phyloP scores from a whole-genome alignment of 2,797 vertebrate species.

The Eospalax fontanierii region DNA sequence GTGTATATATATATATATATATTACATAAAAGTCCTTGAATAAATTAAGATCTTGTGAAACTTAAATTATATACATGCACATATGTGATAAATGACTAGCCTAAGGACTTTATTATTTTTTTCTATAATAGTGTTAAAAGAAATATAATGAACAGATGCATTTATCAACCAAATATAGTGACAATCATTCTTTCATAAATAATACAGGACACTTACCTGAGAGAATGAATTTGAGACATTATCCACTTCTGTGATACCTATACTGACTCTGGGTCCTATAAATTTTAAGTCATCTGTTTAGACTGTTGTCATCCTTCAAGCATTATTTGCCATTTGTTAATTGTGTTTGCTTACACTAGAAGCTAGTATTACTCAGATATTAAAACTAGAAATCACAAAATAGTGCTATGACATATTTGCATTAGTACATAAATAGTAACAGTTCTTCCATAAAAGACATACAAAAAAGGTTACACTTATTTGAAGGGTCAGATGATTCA shows the following conservation, averaged over 20 bases:
- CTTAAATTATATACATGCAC: neutral
- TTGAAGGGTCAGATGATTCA: slow-evolving; percentile 23
- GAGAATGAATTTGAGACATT: neutral
- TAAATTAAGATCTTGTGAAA: neutral
- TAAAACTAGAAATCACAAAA: slow-evolving; percentile 8
- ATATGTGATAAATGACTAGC: neutral
- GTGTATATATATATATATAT: neutral
- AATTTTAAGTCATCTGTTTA: neutral
- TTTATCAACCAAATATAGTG: slow-evolving; percentile 31
- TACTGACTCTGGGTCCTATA: neutral
- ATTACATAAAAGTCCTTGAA: neutral
- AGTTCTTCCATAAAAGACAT: neutral
- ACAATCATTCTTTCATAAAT: slow-evolving; percentile 36
- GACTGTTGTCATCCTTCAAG: neutral
- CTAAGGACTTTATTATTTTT: neutral
- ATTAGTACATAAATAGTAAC: slow-evolving; percentile 16
- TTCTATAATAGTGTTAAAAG: neutral
- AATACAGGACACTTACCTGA: neutral
- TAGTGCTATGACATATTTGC: neutral
- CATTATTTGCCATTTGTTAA: neutral
- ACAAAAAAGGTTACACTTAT: neutral
- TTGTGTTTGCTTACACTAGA: slow-evolving; percentile 22
- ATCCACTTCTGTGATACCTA: neutral
- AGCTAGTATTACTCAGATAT: neutral
- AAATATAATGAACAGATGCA: neutral